Conservation (phyloP, 2,888 invertebrate genomes). For the Callimorpha dominula region DNA sequence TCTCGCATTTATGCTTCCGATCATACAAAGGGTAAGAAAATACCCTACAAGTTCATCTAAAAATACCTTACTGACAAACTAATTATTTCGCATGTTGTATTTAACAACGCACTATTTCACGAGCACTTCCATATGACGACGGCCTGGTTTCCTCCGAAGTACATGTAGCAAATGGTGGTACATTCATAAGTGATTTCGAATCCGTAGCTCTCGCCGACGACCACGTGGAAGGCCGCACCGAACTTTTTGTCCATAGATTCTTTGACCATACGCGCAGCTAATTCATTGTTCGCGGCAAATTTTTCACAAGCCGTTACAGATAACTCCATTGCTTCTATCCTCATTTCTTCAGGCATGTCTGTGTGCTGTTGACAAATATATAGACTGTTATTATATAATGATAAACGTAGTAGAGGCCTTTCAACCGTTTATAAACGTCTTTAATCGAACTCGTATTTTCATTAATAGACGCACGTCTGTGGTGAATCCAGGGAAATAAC, state of each 20-base stretch:
- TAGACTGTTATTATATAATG: neutral
- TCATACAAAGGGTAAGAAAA: neutral
- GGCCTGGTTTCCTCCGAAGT: constrained; percentile 96
- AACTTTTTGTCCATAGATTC: constrained; percentile 98
- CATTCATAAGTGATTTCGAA: constrained; percentile 97
- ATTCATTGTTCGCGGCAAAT: constrained; percentile 93
- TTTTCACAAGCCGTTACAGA: constrained; percentile 98
- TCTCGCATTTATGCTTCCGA: neutral
- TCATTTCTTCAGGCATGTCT: constrained; percentile 98
- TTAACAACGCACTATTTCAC: constrained; percentile 58
- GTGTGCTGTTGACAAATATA: constrained; percentile 88
- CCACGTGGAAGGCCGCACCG: constrained; percentile 97
- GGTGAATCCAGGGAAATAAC: no score
- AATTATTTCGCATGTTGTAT: neutral
- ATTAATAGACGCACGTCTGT: no score
- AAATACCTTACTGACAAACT: neutral
- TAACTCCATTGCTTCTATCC: constrained; percentile 95
- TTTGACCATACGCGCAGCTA: constrained; percentile 97
- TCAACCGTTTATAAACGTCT: no score
- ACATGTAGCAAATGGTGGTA: constrained; percentile 94
- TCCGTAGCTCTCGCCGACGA: constrained; percentile 98
- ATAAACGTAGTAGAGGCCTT: no score
- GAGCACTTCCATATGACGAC: constrained; percentile 96
- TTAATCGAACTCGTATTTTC: no score
- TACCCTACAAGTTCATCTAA: constrained; percentile 3